Conservation (phyloP, 2,888 invertebrate genomes). For the Drosophila formosana region DNA sequence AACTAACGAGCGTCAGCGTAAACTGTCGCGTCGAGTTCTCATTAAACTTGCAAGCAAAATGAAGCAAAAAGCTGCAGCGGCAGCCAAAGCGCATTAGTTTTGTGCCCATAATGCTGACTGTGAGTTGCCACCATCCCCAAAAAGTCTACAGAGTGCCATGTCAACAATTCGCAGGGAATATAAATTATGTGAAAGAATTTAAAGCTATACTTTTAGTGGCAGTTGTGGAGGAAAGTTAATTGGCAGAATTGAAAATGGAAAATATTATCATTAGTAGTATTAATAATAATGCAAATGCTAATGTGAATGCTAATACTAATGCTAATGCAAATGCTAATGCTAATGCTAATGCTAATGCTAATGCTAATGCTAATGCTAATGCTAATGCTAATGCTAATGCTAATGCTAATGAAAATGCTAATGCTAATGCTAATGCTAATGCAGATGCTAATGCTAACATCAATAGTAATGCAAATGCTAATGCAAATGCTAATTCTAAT, state of each 20-base stretch:
- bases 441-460: neutral
- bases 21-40: conserved; percentile 53
- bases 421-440: neutral
- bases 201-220: neutral
- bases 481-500: neutral
- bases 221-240: neutral
- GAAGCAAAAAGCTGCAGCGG: conserved; percentile 36
- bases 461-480: neutral
- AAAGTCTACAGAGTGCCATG: conserved; percentile 25
- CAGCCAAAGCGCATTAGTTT: conserved; percentile 43
- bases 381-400: neutral
- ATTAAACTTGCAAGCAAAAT: conserved; percentile 62
- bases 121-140: neutral
- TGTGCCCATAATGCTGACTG: conserved; percentile 3
- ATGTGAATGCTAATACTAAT: neutral
- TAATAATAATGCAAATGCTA: neutral
- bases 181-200: conserved; percentile 40
- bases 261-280: neutral
- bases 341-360: neutral
- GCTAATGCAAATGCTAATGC: neutral
- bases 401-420: neutral
- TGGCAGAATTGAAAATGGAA: neutral
- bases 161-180: conserved; percentile 35
- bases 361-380: neutral
- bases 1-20: conserved; percentile 70